These are phyloP conservation scores for Pempheris klunzingeri DNA, from an alignment of 2,797 vertebrate species.

Conservation along the genomic window DNA sequence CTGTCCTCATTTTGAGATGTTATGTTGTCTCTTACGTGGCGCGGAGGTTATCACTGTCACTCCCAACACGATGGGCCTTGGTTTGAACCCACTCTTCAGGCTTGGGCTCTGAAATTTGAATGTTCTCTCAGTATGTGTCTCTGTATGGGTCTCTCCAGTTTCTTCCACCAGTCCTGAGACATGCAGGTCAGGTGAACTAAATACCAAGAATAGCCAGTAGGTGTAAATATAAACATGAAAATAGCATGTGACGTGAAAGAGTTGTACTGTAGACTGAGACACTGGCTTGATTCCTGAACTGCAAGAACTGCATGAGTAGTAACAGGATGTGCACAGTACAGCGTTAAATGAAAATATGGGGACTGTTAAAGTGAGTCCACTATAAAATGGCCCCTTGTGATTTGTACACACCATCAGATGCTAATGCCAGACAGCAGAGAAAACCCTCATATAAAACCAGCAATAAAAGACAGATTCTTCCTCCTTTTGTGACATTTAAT, in stretches of 20 bases:
- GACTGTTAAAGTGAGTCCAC: not conserved
- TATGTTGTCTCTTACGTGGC: not conserved
- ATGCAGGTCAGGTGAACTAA: constrained; percentile 28
- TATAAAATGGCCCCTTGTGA: not conserved
- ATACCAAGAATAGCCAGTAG: constrained; percentile 22
- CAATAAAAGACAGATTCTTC: not conserved
- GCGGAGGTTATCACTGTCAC: not conserved
- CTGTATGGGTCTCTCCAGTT: not conserved
- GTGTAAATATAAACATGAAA: constrained; percentile 31
- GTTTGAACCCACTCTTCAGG: constrained; percentile 27
- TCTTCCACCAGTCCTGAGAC: constrained; percentile 14
- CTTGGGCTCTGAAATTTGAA: constrained; percentile 15
- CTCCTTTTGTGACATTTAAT: constrained; percentile 24
- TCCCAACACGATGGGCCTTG: not conserved
- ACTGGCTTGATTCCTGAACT: not conserved
- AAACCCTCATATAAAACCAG: not conserved
- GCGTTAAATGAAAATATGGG: not conserved
- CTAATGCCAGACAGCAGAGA: constrained; percentile 4
- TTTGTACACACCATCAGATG: not conserved
- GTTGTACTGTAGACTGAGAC: not conserved
- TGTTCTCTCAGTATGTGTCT: constrained; percentile 8
- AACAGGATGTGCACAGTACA: not conserved
- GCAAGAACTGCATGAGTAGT: not conserved
- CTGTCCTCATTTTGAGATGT: constrained; percentile 28
- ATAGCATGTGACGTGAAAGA: constrained; percentile 26